Evolutionary conservation across 1,140 invertebrate species (phyloP), one percentile per base, ranked within the genome.

Genomic region (Dufourea novaeangliae): DNA sequence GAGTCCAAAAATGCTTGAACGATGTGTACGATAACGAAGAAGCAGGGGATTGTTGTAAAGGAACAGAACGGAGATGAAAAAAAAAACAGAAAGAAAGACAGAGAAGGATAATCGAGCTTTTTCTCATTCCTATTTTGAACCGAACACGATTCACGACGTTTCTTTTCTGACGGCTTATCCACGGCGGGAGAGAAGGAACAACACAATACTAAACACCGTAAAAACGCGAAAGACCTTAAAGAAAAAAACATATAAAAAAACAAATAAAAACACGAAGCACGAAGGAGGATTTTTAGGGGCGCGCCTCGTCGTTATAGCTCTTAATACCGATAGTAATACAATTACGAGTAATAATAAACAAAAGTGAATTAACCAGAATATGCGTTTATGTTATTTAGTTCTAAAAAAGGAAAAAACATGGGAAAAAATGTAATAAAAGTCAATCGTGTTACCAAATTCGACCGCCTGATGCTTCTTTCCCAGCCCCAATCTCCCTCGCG

Each of bases 341-440:
- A n/a, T n/a, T 89, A 88, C 81, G 84, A 90, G 71, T 88, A 90
- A 89, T 89, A 89, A 89, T 87, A 87, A 88, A 90, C 72, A 82
- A 73, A 79, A 82, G 71, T 90, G 85, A 90, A 91, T 84, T 88
- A 90, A 84, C 81, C 88, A 87, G 72, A 87, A 88, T 85, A 91
- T 88, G 87, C 88, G 88, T 91, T 91, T 91, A 91, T 91, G 91
- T 91, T 92, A 92, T 92, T 92, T 91, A 92, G 91, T 92, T 91
- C 84, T 91, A 91, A 91, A 80, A 85, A 89, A 87, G n/a, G n/a
- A n/a, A n/a, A n/a, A n/a, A n/a, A n/a, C n/a, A n/a, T 88, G 29
- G 34, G 56, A 68, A 69, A 89, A 90, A 82, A 83, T 77, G 84
- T 86, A 91, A 90, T 89, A 92, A 91, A 91, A 90, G 86, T 91